phyloP scores from a whole-genome alignment of 2,113 vertebrate species.

The Crotalus tigris region DNA sequence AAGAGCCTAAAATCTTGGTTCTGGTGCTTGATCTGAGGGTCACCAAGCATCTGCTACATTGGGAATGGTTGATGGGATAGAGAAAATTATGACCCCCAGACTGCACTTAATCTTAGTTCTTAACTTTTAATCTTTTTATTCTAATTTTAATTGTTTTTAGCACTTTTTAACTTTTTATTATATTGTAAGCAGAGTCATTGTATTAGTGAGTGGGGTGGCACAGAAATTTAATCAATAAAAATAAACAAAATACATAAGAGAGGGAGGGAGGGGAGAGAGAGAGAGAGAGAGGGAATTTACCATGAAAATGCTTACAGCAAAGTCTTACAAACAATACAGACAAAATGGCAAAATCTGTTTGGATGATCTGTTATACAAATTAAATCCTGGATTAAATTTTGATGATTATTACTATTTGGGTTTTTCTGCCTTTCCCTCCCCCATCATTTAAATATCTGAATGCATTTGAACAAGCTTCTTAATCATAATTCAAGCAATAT shows the following conservation, averaged over 20 bases:
- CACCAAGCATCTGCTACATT: no score
- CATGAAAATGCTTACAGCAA: conserved; percentile 62
- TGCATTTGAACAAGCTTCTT: conserved; percentile 76
- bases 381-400: conserved; percentile 79
- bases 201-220: conserved; percentile 54
- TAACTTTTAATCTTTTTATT: no score
- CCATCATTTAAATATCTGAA: conserved; percentile 75
- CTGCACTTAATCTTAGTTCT: no score
- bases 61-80: no score
- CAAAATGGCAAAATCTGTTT: conserved; percentile 73
- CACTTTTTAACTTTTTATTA: no score
- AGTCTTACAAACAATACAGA: conserved; percentile 67
- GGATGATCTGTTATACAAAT: conserved; percentile 71
- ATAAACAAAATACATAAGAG: conserved; percentile 31
- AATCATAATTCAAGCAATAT: conserved; percentile 71
- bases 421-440: conserved; percentile 50
- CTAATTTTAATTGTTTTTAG: no score
- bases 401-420: conserved; percentile 71
- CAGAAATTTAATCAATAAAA: no score
- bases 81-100: no score
- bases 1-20: no score
- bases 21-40: no score
- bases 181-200: no score
- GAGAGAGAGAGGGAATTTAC: conserved; percentile 65
- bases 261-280: conserved; percentile 26